Base-by-base conservation (phyloP, 2,113 vertebrate genomes). In the Halichoeres trimaculatus region DNA sequence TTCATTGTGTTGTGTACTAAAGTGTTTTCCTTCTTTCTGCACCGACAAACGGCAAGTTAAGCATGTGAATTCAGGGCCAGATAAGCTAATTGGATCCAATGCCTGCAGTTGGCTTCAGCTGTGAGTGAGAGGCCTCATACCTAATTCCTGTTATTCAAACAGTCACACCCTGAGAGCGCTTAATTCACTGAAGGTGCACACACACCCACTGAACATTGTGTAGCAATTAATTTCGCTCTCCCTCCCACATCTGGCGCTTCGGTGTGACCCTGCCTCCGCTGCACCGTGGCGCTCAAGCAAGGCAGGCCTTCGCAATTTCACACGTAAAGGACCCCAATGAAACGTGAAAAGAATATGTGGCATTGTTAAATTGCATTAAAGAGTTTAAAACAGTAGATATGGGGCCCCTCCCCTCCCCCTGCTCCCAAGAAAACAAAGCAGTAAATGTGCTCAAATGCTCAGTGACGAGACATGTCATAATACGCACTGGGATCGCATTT, bases 301-400 rank as follows among this genome's bases (percentile, higher is more conserved):
- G 81, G 85, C 86, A 70, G 61, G 83, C 73, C 84, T 78, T 72
- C 38, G 80, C 88, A 86, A 92, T 93, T 93, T 93, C 89, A 93
- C 92, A 93, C 85, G 89, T 89, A 86, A 74, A 76, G 87, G 89
- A 90, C 90, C 86, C 88, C 91, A 93, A 92, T 93, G 93, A 94
- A 93, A 93, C 92, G 93, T 93, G 88, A 93, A 93, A 79, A 88
- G 90, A 91, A 91, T 92, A 91, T 51, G 85, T 88, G 89, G 82
- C 88, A 90, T 92, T 94, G 93, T 91, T 93, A 94, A 94, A 94
- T 94, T 94, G 93, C 91, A 94, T 94, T 94, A 94, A 93, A 93
- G 84, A 89, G 89, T 87, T 89, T 91, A 85, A 88, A 91, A 90
- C 87, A 78, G 85, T 88, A 63, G 89, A 73, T 74, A 36, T 50